Conservation (phyloP, 2,797 vertebrate species). For the Pipistrellus nathusii region DNA sequence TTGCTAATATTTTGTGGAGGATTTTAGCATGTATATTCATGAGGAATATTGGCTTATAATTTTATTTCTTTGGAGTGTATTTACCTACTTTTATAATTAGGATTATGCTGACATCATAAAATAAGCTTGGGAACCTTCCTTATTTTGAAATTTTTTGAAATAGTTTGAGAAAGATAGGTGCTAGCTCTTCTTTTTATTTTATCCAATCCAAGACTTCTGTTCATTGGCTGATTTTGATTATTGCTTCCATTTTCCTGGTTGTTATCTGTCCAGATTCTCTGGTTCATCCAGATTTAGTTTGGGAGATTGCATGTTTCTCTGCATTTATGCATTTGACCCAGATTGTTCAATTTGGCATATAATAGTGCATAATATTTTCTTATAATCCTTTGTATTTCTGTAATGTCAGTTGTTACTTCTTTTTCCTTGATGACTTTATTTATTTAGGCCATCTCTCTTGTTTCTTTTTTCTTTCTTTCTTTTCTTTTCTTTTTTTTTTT, state of each 20-base stretch:
- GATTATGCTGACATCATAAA: neutral
- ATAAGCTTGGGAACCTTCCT: neutral
- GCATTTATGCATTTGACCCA: neutral
- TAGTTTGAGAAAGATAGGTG: neutral
- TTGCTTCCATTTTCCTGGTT: neutral
- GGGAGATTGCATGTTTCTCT: neutral
- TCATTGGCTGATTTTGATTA: neutral
- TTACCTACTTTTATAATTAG: neutral
- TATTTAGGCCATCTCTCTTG: neutral
- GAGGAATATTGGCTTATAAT: neutral
- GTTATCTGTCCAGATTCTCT: neutral
- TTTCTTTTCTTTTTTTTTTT: too few relatives aligned
- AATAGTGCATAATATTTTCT: neutral
- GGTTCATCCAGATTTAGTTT: neutral
- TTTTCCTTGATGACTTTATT: neutral
- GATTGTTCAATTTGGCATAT: neutral
- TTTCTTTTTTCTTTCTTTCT: neutral
- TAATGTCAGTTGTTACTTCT: neutral
- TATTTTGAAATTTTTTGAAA: neutral
- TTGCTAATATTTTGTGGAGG: neutral
- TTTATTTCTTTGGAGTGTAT: neutral
- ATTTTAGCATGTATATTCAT: neutral
- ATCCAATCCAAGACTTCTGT: neutral
- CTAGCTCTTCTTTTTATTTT: neutral
- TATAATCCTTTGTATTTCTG: neutral